These are phyloP conservation scores for Spinibarbus caldwelli DNA, from an alignment of 2,797 vertebrate species.

Conservation along the genomic window DNA sequence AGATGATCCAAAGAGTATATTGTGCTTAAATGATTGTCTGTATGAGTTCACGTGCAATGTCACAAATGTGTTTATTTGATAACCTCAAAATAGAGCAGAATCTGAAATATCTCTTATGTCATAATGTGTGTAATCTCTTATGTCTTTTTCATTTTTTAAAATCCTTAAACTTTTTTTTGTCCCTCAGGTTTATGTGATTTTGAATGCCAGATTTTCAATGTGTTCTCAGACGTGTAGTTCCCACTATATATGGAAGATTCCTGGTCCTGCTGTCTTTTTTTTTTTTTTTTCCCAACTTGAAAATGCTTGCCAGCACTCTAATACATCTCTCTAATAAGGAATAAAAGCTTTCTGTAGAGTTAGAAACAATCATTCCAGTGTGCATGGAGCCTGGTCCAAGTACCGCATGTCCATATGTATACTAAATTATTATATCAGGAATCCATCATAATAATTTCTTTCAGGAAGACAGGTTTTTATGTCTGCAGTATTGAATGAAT, in stretches of 20 bases:
- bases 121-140: neutral
- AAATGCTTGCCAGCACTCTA: neutral
- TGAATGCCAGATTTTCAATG: neutral
- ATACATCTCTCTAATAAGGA: conserved; percentile 19
- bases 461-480: conserved; percentile 27
- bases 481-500: neutral
- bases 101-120: neutral
- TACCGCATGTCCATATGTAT: conserved; percentile 11
- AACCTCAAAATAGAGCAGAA: neutral
- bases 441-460: conserved; percentile 29
- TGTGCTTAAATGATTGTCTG: neutral
- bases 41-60: neutral
- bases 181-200: neutral
- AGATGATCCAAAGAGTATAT: neutral
- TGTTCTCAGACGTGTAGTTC: neutral
- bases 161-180: neutral
- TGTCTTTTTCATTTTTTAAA: neutral
- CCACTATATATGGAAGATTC: neutral
- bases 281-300: neutral
- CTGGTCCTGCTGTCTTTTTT: neutral
- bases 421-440: conserved; percentile 36
- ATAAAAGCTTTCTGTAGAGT: conserved; percentile 32
- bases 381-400: conserved; percentile 1
- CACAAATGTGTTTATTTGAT: neutral
- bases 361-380: conserved; percentile 16